phyloP scores from a whole-genome alignment of 2,113 vertebrate species.

The Rhinoderma darwinii region DNA sequence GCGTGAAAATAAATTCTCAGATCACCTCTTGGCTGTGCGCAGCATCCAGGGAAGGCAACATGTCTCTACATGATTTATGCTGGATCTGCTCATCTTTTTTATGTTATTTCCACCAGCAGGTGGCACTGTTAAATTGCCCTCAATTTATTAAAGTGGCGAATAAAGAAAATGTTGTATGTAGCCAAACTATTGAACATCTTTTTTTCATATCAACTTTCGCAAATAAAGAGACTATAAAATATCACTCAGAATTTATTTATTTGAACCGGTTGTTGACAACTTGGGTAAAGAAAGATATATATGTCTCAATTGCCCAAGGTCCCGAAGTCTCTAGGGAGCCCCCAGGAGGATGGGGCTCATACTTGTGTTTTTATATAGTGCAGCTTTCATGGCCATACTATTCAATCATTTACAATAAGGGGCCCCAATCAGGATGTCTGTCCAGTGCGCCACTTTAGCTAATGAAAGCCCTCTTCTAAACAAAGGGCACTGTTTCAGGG shows the following conservation, averaged over 20 bases:
- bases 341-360: too few relatives aligned
- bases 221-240: background rate
- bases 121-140: background rate
- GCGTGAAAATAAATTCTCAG: conserved; percentile 70
- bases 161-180: background rate
- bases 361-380: too few relatives aligned
- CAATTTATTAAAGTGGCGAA: background rate
- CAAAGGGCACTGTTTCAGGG: too few relatives aligned
- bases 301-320: too few relatives aligned
- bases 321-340: too few relatives aligned
- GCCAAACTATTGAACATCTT: background rate
- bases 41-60: conserved; percentile 62
- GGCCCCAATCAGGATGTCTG: too few relatives aligned
- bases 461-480: too few relatives aligned
- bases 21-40: conserved; percentile 76
- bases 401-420: too few relatives aligned
- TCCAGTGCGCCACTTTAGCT: too few relatives aligned
- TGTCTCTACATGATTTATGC: background rate
- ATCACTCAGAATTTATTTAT: background rate
- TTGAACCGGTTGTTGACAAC: background rate
- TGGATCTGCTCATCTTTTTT: background rate
- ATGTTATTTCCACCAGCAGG: background rate
- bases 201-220: background rate
- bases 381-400: too few relatives aligned
- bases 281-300: too few relatives aligned